Conservation (phyloP, 2,113 vertebrate species). For the Ptyas mucosa region DNA sequence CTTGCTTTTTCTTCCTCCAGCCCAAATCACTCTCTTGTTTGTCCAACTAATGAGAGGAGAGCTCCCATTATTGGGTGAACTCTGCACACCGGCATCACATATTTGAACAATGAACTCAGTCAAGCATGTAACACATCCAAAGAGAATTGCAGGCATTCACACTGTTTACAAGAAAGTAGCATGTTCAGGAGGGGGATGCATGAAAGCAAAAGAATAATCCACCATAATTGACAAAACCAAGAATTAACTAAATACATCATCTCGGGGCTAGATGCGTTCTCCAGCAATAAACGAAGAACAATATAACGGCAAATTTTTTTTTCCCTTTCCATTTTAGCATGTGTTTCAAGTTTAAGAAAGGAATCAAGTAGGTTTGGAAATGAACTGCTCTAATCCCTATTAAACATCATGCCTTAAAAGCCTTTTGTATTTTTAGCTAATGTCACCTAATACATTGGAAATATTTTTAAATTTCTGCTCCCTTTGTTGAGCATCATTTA, state of each 20-base stretch:
- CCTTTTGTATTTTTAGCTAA: slow-evolving; percentile 5
- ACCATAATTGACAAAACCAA: background rate
- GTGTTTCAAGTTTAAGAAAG: background rate
- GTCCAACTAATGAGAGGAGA: slow-evolving; percentile 2
- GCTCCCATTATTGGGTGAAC: slow-evolving; percentile 13
- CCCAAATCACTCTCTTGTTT: slow-evolving; percentile 20
- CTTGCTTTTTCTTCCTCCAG: fast-evolving
- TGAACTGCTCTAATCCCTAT: background rate
- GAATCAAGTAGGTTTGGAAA: background rate
- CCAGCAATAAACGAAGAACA: slow-evolving; percentile 1
- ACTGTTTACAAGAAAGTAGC: slow-evolving; percentile 31
- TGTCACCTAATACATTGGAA: slow-evolving; percentile 10
- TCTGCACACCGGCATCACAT: background rate
- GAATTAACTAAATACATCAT: slow-evolving; percentile 21
- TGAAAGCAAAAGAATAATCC: background rate
- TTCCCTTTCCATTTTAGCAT: background rate
- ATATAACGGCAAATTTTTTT: background rate
- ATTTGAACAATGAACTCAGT: slow-evolving; percentile 25
- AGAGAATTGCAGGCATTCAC: slow-evolving; percentile 37
- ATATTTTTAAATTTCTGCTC: slow-evolving; percentile 18
- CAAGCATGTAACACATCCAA: slow-evolving; percentile 9
- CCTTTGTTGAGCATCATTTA: slow-evolving; percentile 47
- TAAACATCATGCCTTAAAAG: background rate
- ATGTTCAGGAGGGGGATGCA: slow-evolving; percentile 8
- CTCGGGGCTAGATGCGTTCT: background rate